Percentiles rank a stretch among this genome's conserved stretches.
phyloP scores from a whole-genome alignment of 2,113 vertebrate genomes.

The Calidris pugnax region DNA sequence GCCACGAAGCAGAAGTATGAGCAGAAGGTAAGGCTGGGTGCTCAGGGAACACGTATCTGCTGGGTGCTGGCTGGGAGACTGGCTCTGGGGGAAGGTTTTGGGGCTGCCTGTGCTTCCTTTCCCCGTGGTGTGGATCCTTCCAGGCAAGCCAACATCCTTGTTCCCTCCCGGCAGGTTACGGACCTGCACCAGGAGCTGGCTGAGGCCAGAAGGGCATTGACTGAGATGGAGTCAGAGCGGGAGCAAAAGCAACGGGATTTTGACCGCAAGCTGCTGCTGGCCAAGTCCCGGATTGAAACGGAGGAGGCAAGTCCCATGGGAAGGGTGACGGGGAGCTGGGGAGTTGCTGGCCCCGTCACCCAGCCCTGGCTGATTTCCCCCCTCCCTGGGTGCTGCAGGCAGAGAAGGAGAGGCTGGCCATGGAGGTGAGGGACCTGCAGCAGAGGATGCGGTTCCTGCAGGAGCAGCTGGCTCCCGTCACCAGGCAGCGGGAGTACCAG shows the following conservation, averaged over 20 bases:
- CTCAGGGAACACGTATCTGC: not conserved
- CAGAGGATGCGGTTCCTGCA: constrained; percentile 91
- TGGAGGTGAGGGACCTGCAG: constrained; percentile 89
- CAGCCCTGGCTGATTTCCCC: not conserved
- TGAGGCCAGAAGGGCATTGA: constrained; percentile 86
- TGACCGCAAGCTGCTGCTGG: constrained; percentile 93
- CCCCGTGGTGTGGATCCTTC: not conserved
- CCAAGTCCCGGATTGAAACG: constrained; percentile 94
- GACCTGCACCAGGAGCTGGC: constrained; percentile 90
- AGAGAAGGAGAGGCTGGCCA: constrained; percentile 88
- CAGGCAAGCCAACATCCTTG: fast-evolving
- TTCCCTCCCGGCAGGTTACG: constrained; percentile 79
- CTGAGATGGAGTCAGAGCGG: constrained; percentile 86
- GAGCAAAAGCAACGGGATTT: constrained; percentile 96
- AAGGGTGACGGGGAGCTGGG: not conserved
- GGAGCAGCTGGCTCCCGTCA: constrained; percentile 89
- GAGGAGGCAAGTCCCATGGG: constrained; percentile 81
- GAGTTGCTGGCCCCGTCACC: not conserved
- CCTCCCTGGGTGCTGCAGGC: constrained; percentile 67
- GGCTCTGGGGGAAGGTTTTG: not conserved
- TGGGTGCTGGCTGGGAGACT: fast-evolving
- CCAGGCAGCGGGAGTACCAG: constrained; percentile 92
- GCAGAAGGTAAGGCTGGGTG: constrained; percentile 86
- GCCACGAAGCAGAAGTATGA: constrained; percentile 97
- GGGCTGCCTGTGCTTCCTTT: not conserved